Base-by-base conservation (phyloP, 1,140 invertebrate species). In the Agrilus planipennis region DNA sequence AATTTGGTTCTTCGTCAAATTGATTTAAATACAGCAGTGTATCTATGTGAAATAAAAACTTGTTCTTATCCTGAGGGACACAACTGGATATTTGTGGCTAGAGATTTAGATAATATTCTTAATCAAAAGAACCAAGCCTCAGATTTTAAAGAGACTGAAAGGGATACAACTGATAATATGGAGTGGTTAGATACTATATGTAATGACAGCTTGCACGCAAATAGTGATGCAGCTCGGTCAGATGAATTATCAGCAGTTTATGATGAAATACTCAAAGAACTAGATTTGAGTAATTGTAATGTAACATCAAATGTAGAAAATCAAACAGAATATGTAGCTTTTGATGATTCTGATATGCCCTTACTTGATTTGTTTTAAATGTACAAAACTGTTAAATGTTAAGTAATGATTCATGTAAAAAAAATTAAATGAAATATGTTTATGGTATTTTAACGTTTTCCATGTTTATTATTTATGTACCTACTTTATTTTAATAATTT, bases 1-100 rank as follows among this genome's bases (percentile, higher is more conserved):
- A 35, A 35, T 22, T 21, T 35, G 18, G 34, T 22, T 12, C 20
- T 35, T 4, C 20, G 20, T 20, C 34, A 35, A 10, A 35, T 35
- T 11, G 25, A 35, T 22, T 22, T 35, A 15, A n/a, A 14, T 4
- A 9, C 25, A 14, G 34, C 19, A 14, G 34, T 35, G 9, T 35
- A 35, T 21, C 34, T 35, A 7, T 35, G 34, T n/a, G 34, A 35
- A 19, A 22, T 22, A 19, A 21, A 7, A 9, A 11, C 4, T 22
- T 35, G 34, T 7, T 12, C 16, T 9, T 35, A 35, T 21, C 34
- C 34, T 14, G 34, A 35, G n/a, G 34, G 34, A 0, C 25, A 35
- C 25, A 22, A 35, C 4, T 10, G 7, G 21, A 22, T 35, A 21
- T 22, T 12, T 12, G 19, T 35, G n/a, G 18, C 21, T 22, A 20